These are phyloP conservation scores for Microctonus hyperodae DNA, from an alignment of 2,888 invertebrate species.

Conservation along the genomic window DNA sequence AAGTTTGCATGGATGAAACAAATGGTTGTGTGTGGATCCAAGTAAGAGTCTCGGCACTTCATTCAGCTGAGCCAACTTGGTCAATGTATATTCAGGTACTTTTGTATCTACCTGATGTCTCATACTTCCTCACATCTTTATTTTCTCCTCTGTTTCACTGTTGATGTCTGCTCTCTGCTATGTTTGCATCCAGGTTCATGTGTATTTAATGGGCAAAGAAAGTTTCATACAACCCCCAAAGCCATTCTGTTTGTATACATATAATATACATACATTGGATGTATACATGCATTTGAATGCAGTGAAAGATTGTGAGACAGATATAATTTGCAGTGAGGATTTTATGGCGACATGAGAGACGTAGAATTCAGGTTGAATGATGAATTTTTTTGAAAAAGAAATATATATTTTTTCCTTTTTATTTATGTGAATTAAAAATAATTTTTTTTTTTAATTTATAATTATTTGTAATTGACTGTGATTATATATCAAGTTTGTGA, in stretches of 20 bases:
- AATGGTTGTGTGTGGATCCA: no score
- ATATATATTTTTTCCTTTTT: constrained; percentile 18
- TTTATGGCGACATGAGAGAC: not conserved
- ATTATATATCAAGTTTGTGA: no score
- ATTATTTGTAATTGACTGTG: no score
- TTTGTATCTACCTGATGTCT: constrained; percentile 7
- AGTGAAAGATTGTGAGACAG: not conserved
- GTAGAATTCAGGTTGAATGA: not conserved
- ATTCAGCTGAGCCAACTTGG: constrained; percentile 24
- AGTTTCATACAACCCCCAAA: not conserved
- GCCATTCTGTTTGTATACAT: not conserved
- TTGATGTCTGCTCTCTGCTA: not conserved
- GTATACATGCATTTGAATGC: not conserved
- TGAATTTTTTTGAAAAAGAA: not conserved
- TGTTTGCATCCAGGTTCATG: not conserved
- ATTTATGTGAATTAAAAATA: no score
- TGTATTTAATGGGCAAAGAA: not conserved
- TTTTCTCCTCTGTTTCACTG: not conserved
- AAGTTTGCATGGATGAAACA: no score
- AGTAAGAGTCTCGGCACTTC: constrained; percentile 18
- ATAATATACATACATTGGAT: no score
- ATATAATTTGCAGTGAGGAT: not conserved
- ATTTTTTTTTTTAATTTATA: no score
- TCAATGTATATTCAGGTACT: constrained; percentile 21
- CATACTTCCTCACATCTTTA: not conserved